A percentile compares a stretch with the other conserved stretches of the same genome.
Evolutionary conservation across 2,797 vertebrate genomes (phyloP).

Genomic region (Myotis vivesi): DNA sequence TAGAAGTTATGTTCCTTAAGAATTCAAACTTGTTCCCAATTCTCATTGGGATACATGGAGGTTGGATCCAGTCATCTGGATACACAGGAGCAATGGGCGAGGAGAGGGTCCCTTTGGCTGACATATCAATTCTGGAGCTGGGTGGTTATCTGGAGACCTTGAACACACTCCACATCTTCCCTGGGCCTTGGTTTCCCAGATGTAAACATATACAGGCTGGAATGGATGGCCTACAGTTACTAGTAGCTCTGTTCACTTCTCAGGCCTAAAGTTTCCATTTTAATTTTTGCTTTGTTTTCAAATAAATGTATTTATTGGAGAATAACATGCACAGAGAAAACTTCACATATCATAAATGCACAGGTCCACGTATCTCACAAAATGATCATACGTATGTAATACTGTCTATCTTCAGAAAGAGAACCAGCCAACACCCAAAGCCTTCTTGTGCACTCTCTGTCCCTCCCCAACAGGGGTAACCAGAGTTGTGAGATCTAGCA

Average conservation of each 20-base stretch:
- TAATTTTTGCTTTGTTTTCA: conserved; percentile 20
- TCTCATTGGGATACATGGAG: neutral
- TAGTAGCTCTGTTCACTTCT: neutral
- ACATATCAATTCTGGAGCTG: neutral
- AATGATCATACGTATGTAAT: neutral
- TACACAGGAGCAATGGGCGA: neutral
- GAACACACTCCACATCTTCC: neutral
- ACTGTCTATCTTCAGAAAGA: neutral
- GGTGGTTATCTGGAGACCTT: neutral
- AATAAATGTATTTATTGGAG: neutral
- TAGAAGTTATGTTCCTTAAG: neutral
- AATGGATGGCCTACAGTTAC: neutral
- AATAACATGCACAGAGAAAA: neutral
- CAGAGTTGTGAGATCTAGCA: neutral
- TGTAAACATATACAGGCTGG: neutral
- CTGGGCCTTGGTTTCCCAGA: neutral
- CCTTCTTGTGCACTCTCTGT: neutral
- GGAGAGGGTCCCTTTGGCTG: neutral
- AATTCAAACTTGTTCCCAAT: neutral
- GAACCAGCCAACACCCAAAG: neutral
- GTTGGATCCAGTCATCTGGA: too few species aligned
- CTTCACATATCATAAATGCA: neutral
- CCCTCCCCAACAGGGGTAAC: neutral
- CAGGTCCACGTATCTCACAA: neutral
- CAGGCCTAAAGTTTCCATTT: neutral